phyloP scores from a whole-genome alignment of 2,113 vertebrate genomes.

The Myotis brandtii region DNA sequence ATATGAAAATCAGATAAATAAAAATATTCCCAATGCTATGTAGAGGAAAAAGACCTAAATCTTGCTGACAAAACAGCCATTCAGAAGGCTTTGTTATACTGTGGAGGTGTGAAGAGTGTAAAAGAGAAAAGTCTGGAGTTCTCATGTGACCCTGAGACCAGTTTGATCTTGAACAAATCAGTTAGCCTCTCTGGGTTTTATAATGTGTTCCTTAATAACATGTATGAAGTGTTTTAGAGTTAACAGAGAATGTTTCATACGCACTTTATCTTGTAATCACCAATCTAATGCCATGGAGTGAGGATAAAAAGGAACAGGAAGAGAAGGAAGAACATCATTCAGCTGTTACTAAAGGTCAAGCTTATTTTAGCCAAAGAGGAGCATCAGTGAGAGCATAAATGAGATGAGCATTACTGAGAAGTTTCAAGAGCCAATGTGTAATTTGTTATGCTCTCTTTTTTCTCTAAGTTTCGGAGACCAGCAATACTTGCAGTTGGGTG shows the following conservation, averaged over 20 bases:
- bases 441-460: not conserved
- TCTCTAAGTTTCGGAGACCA: not conserved
- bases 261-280: not conserved
- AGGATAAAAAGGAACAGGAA: not conserved
- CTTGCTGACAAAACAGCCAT: not conserved
- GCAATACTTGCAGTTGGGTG: not conserved
- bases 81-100: not conserved
- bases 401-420: slow-evolving; percentile 18
- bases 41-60: not conserved
- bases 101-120: not conserved
- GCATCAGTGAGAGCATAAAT: not conserved
- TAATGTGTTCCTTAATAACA: not conserved
- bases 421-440: not conserved
- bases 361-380: not conserved
- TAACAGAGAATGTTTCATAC: not conserved
- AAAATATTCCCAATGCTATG: not conserved
- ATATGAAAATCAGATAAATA: not conserved
- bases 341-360: not conserved
- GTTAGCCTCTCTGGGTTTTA: not conserved
- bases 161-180: not conserved
- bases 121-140: not conserved
- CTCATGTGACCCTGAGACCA: not conserved
- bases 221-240: not conserved
- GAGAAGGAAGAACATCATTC: not conserved
- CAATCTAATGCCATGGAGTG: not conserved